These are phyloP conservation scores for Anarsia innoxiella DNA, from an alignment of 2,888 invertebrate genomes.

Conservation along the genomic window DNA sequence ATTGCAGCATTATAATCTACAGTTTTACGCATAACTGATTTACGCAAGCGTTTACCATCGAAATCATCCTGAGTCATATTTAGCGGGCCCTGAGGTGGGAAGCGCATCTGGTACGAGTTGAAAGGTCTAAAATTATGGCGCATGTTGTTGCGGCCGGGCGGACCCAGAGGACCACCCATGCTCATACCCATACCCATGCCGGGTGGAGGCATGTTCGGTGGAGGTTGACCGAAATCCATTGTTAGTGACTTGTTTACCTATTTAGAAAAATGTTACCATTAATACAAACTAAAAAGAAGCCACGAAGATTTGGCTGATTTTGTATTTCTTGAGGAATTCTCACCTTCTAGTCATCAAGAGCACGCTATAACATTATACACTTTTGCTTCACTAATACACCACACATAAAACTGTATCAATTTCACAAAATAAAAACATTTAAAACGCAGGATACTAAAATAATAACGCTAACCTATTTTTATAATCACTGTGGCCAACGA, in stretches of 20 bases:
- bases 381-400: slow-evolving; percentile 37
- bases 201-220: slow-evolving; percentile 64
- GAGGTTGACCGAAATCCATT: slow-evolving; percentile 70
- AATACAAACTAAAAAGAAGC: slow-evolving; percentile 32
- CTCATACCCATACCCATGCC: slow-evolving; percentile 39
- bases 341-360: slow-evolving; percentile 51
- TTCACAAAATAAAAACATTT: slow-evolving; percentile 33
- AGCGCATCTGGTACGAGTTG: slow-evolving; percentile 68
- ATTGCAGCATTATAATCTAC: slow-evolving; percentile 98
- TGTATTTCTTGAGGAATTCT: too few relatives aligned
- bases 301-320: too few relatives aligned
- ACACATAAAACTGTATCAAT: slow-evolving; percentile 30
- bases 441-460: slow-evolving; percentile 32
- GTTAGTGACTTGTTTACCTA: slow-evolving; percentile 64
- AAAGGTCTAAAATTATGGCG: slow-evolving; percentile 69
- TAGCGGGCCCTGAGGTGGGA: slow-evolving; percentile 73
- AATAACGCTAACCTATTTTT: slow-evolving; percentile 47
- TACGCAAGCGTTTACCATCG: slow-evolving; percentile 95
- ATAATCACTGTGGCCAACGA: slow-evolving; percentile 26
- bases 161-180: slow-evolving; percentile 43
- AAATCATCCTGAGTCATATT: slow-evolving; percentile 91
- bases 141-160: slow-evolving; percentile 61
- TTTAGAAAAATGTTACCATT: slow-evolving; percentile 54
- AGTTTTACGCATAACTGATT: slow-evolving; percentile 97
- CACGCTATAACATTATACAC: slow-evolving; percentile 57